Base-by-base conservation (phyloP, 2,888 invertebrate genomes). In the Ectemnius lituratus region DNA sequence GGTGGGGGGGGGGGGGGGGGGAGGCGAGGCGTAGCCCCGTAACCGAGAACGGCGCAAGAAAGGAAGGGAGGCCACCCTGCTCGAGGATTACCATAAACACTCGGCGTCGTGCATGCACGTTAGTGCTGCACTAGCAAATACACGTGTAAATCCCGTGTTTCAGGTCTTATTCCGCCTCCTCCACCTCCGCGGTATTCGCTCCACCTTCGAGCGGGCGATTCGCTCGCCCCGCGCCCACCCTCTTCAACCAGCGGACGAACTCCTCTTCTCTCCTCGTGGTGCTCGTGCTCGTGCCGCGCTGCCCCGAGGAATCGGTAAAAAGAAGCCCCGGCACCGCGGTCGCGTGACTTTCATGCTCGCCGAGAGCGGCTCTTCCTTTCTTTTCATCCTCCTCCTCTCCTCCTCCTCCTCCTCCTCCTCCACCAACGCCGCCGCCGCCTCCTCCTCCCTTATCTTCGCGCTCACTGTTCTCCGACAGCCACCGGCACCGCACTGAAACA, bases 101-200 rank as follows among this genome's bases (percentile, higher is more conserved):
- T 85, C 81, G 61, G 76, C 77, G 67, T 81, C 81, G 80, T 86
- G 83, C 81, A 81, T 79, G 77, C 78, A 70, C 80, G 79, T 83
- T 85, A 76, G 74, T 52, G 75, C 78, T 68, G 66, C 75, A 71
- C 82, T 77, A 81, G 85, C 82, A 79, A 81, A 80, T 88, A 88
- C 88, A 88, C 84, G 85, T 88, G 88, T 88, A 88, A 88, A 87
- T 88, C 85, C 79, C 78, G 76, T 81, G 83, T 88, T 88, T 86
- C 83, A 84, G 82, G 78, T 86, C 87, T 87, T 86, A 87, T 86
- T 84, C 81, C 81, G 72, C 73, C 81, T 79, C 62, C 73, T 62
- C 61, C 74, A 46, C 68, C 73, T 52, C 69, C 60, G 6, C 67
- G 16, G 20, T 58, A 60, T 14, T 37, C 37, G 37, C 37, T 37